A percentile compares a stretch with the other conserved stretches of the same genome.
phyloP scores from a whole-genome alignment of 2,113 vertebrate species.

The Quiscalus mexicanus region DNA sequence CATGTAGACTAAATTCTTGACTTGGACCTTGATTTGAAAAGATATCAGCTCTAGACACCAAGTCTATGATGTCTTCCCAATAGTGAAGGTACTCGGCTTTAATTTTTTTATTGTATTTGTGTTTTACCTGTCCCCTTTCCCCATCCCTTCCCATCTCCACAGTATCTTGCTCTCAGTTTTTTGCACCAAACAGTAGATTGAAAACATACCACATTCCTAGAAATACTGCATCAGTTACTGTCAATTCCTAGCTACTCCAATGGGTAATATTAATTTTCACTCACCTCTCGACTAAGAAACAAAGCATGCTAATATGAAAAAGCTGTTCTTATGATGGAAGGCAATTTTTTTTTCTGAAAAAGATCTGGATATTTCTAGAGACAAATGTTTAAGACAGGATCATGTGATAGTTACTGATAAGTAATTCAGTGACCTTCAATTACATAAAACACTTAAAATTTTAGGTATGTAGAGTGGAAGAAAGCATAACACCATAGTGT shows the following conservation, averaged over 20 bases:
- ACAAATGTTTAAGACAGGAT: neutral
- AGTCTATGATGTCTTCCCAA: neutral
- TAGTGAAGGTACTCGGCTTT: neutral
- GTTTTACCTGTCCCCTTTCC: accelerated
- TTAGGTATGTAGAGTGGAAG: neutral
- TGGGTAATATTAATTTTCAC: neutral
- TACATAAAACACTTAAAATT: neutral
- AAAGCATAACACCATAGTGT: neutral
- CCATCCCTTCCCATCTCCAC: neutral
- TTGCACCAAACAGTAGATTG: neutral
- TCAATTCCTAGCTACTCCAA: neutral
- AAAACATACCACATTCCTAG: neutral
- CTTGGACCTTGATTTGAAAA: neutral
- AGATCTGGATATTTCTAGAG: neutral
- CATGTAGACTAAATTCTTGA: neutral
- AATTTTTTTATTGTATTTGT: neutral
- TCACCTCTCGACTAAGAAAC: neutral
- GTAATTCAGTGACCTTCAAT: neutral
- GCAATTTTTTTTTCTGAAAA: neutral
- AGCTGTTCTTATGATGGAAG: neutral
- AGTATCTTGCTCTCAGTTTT: neutral
- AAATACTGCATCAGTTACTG: neutral
- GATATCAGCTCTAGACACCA: neutral
- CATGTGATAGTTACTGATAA: neutral
- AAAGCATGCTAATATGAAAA: neutral